phyloP scores from a whole-genome alignment of 2,888 invertebrate species.

The Epinotia bilunana region DNA sequence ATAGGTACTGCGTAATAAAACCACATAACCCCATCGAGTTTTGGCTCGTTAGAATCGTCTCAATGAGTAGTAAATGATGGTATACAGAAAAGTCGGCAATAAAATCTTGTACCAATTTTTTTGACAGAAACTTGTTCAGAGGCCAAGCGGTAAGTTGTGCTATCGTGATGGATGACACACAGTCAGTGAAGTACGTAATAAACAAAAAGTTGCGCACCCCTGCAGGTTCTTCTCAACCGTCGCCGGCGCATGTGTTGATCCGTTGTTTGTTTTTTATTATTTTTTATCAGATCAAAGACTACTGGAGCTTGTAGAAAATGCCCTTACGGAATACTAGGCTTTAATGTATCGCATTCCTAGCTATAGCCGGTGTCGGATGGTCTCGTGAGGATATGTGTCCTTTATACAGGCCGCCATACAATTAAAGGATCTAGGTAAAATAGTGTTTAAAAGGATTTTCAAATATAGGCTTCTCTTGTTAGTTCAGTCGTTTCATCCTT shows the following conservation, averaged over 20 bases:
- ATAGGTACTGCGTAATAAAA: too few species aligned
- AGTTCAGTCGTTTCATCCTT: neutral
- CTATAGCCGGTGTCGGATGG: slow-evolving; percentile 11
- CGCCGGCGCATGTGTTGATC: slow-evolving; percentile 60
- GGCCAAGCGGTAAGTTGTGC: neutral
- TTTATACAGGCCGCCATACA: slow-evolving; percentile 22
- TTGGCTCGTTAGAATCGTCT: too few species aligned
- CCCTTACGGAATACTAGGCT: slow-evolving; percentile 21
- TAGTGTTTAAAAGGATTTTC: neutral
- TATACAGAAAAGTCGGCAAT: too few species aligned
- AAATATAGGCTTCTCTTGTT: neutral
- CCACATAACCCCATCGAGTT: too few species aligned
- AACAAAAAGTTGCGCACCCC: slow-evolving; percentile 57
- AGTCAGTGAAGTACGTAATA: neutral
- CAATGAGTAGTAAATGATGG: too few species aligned
- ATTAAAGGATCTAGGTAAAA: neutral
- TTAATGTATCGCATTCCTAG: slow-evolving; percentile 24
- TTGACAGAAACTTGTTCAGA: neutral
- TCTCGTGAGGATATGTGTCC: slow-evolving; percentile 30
- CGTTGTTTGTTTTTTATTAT: slow-evolving; percentile 59
- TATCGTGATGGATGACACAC: neutral
- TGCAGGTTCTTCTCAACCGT: slow-evolving; percentile 63
- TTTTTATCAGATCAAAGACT: slow-evolving; percentile 59
- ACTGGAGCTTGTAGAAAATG: slow-evolving; percentile 26
- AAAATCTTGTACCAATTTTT: too few species aligned